phyloP scores from a whole-genome alignment of 2,797 vertebrate genomes.

The Anomalospiza imberbis region DNA sequence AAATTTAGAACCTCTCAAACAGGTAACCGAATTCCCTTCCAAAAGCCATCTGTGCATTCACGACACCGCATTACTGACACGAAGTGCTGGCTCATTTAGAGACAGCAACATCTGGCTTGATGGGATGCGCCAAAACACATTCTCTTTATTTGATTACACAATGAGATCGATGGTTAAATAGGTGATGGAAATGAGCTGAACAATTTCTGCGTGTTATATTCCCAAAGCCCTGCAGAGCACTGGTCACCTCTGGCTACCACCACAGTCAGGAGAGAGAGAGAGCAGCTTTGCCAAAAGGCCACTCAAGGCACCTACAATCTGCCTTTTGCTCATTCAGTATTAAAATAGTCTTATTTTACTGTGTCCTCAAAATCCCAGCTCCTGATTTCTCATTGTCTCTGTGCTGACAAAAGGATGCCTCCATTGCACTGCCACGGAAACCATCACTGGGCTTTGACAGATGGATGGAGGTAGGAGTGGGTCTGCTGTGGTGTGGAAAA shows the following conservation, averaged over 20 bases:
- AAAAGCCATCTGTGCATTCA: not conserved
- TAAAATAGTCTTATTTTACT: not conserved
- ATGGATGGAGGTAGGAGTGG: not conserved
- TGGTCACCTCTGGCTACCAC: not conserved
- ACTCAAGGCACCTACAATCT: not conserved
- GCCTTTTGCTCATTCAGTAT: not conserved
- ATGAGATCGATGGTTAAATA: not conserved
- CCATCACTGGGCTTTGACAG: not conserved
- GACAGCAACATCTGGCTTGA: not conserved
- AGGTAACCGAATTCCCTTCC: not conserved
- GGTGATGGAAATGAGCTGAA: not conserved
- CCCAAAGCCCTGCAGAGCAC: not conserved
- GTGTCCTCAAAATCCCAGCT: not conserved
- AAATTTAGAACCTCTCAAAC: not conserved
- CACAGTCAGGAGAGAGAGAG: not conserved
- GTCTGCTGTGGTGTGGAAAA: not conserved
- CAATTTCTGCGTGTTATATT: fast-evolving
- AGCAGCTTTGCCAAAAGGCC: not conserved
- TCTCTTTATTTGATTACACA: not conserved
- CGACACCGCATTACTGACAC: not conserved
- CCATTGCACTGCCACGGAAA: not conserved
- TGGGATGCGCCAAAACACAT: not conserved
- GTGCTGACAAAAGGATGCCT: not conserved
- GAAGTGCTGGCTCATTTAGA: not conserved
- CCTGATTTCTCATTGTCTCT: not conserved